phyloP scores from a whole-genome alignment of 1,140 invertebrate genomes.

The Lineus longissimus region DNA sequence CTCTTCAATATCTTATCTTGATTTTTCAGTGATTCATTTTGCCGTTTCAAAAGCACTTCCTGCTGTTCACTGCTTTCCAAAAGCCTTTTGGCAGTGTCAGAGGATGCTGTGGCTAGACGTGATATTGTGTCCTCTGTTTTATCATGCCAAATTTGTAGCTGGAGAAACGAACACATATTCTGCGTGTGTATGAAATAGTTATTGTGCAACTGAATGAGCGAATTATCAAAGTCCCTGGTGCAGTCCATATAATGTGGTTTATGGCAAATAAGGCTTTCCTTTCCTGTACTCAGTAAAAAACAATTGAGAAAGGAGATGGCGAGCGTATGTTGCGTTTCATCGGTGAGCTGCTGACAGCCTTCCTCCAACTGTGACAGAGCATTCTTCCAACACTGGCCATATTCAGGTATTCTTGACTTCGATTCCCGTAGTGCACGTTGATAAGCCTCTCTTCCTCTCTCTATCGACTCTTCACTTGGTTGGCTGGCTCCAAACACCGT shows the following conservation, averaged over 20 bases:
- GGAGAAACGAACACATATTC: conserved; percentile 67
- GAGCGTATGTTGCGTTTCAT: conserved; percentile 61
- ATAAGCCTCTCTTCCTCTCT: conserved; percentile 39
- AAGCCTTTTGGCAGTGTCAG: conserved; percentile 55
- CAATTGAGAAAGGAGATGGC: conserved; percentile 66
- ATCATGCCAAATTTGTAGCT: conserved; percentile 65
- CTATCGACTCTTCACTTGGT: neutral
- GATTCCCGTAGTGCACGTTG: conserved; percentile 25
- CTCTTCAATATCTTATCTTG: conserved; percentile 59
- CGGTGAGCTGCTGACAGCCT: conserved; percentile 61
- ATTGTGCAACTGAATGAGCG: conserved; percentile 62
- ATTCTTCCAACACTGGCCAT: conserved; percentile 64
- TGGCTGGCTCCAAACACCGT: no score
- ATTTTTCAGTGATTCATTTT: conserved; percentile 59
- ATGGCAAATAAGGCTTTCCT: conserved; percentile 41
- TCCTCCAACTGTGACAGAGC: conserved; percentile 58
- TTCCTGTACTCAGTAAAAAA: conserved; percentile 63
- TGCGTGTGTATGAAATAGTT: conserved; percentile 69
- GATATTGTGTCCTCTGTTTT: conserved; percentile 61
- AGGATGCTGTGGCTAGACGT: conserved; percentile 53
- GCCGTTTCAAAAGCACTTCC: conserved; percentile 52
- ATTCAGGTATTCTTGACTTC: conserved; percentile 54
- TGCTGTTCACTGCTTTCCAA: conserved; percentile 52
- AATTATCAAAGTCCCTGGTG: conserved; percentile 59
- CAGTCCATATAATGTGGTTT: conserved; percentile 55